Conservation (phyloP, 2,113 vertebrate species). For the Sebastes schlegelii region DNA sequence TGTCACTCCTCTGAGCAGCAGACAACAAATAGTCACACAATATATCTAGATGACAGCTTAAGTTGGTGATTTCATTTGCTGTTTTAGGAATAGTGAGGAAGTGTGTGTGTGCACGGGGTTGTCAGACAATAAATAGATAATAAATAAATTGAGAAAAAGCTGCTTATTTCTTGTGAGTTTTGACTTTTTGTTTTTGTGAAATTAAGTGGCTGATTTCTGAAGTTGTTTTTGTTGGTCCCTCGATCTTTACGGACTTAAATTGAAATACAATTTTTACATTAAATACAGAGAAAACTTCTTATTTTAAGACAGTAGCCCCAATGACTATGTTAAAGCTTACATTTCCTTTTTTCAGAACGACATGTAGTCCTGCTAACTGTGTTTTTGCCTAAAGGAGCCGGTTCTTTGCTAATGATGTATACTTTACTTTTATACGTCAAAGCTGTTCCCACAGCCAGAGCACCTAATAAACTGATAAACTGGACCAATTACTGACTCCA, state of each 20-base stretch:
- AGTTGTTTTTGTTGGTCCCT: not conserved
- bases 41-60: constrained; percentile 61
- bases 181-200: not conserved
- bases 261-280: not conserved
- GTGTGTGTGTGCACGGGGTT: not conserved
- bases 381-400: not conserved
- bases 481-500: constrained; percentile 84
- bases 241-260: not conserved
- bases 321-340: not conserved
- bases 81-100: not conserved
- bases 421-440: constrained; percentile 54
- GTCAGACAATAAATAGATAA: constrained; percentile 8
- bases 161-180: not conserved
- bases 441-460: constrained; percentile 71
- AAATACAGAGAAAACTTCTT: not conserved
- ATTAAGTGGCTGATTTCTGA: not conserved
- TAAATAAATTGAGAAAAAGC: constrained; percentile 6
- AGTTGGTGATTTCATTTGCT: constrained; percentile 25
- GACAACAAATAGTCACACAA: constrained; percentile 58
- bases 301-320: not conserved
- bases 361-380: not conserved
- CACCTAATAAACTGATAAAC: constrained; percentile 80
- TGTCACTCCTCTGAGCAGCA: constrained; percentile 56
- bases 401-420: constrained; percentile 57
- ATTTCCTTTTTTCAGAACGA: not conserved